Conservation (phyloP, 1,140 invertebrate genomes). For the Leptonema lineaticorne region DNA sequence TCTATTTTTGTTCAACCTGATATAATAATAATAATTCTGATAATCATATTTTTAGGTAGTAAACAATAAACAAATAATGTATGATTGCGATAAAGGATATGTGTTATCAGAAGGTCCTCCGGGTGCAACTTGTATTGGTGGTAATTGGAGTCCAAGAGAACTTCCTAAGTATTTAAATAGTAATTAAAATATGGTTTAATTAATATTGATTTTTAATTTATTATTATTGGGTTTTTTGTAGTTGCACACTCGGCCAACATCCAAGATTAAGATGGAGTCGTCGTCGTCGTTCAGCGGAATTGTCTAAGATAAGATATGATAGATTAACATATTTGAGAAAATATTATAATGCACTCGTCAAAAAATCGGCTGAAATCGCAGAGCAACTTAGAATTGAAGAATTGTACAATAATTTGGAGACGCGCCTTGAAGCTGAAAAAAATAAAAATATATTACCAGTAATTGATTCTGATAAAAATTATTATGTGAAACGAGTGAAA, state of each 20-base stretch:
- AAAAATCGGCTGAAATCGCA: constrained; percentile 41
- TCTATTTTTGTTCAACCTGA: not conserved
- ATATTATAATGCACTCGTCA: constrained; percentile 50
- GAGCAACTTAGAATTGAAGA: constrained; percentile 27
- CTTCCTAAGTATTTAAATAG: constrained; percentile 62
- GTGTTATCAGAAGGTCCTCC: constrained; percentile 83
- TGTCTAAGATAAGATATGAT: constrained; percentile 53
- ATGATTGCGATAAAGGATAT: constrained; percentile 92
- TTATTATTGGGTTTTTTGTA: constrained; percentile 43
- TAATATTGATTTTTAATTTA: constrained; percentile 6
- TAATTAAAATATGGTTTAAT: constrained; percentile 8
- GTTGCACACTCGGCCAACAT: constrained; percentile 79
- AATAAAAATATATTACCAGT: not conserved
- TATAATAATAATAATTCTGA: not conserved
- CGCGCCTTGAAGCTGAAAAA: not conserved
- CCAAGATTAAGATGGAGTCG: constrained; percentile 78
- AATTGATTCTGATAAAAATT: constrained; percentile 5
- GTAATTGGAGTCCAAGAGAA: constrained; percentile 81
- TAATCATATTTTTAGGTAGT: constrained; percentile 54
- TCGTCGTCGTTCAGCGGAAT: constrained; percentile 60
- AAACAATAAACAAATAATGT: constrained; percentile 96
- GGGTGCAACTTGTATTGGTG: constrained; percentile 90
- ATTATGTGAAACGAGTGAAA: constrained; percentile 19
- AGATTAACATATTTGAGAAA: constrained; percentile 55
- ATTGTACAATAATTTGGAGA: constrained; percentile 20